These are phyloP conservation scores for Heteropelma amictum DNA, from an alignment of 2,888 invertebrate species.

Conservation along the genomic window DNA sequence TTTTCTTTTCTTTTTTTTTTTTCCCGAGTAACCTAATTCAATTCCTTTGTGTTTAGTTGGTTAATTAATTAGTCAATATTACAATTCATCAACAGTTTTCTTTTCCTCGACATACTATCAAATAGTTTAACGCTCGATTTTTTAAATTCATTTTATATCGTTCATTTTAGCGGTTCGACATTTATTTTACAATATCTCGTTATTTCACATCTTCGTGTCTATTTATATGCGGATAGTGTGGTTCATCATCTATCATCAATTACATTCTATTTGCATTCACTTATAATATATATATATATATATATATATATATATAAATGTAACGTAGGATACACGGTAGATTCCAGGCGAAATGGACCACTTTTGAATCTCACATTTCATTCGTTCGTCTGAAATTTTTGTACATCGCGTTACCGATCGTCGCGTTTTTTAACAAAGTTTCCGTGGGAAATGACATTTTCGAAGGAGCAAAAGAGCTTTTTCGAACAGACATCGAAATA, in stretches of 20 bases:
- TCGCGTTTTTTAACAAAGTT: too few relatives aligned
- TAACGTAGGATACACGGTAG: too few relatives aligned
- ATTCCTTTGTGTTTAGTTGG: constrained; percentile 76
- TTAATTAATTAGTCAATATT: constrained; percentile 73
- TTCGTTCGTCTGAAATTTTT: too few relatives aligned
- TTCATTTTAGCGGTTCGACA: constrained; percentile 61
- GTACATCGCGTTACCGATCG: too few relatives aligned
- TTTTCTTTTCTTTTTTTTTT: too few relatives aligned
- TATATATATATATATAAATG: constrained; percentile 59
- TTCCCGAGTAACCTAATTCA: constrained; percentile 76
- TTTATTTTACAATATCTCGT: constrained; percentile 65
- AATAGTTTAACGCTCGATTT: constrained; percentile 67
- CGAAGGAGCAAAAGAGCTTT: too few relatives aligned
- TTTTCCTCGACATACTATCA: constrained; percentile 65
- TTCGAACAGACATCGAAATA: too few relatives aligned
- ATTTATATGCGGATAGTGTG: constrained; percentile 19
- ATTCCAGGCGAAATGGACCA: too few relatives aligned
- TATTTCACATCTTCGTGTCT: constrained; percentile 44
- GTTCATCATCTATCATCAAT: constrained; percentile 58
- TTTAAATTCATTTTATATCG: constrained; percentile 58
- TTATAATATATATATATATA: constrained; percentile 65
- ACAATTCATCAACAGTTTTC: constrained; percentile 72
- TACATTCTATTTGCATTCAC: constrained; percentile 60
- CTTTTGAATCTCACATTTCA: too few relatives aligned
- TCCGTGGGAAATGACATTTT: too few relatives aligned